Conservation (phyloP, 2,113 vertebrate species). For the Chlorodrepanis virens region DNA sequence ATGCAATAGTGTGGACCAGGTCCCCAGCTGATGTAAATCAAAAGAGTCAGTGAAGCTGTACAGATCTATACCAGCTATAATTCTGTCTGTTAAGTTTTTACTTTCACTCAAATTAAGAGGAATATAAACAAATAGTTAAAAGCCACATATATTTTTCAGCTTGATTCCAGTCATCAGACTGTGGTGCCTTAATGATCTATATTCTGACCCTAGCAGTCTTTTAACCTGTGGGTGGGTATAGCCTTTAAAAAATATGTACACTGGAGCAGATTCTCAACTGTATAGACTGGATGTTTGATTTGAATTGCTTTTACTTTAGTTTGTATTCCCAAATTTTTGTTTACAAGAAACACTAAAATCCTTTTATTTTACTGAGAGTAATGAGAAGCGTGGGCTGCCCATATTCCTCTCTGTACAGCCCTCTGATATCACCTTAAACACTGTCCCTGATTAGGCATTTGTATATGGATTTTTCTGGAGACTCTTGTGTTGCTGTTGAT, state of each 20-base stretch:
- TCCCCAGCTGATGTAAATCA: background rate
- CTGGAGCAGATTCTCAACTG: background rate
- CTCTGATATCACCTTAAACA: background rate
- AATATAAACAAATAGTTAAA: constrained; percentile 30
- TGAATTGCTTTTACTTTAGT: background rate
- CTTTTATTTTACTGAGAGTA: background rate
- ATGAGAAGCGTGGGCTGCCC: background rate
- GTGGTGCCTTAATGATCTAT: background rate
- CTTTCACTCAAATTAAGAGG: constrained; percentile 3
- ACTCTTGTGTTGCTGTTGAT: background rate
- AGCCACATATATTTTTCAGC: background rate
- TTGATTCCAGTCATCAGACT: background rate
- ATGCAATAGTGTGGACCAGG: background rate
- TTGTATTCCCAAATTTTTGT: background rate
- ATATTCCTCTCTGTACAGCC: background rate
- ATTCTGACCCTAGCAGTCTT: background rate
- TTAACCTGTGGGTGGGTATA: background rate
- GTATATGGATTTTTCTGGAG: background rate
- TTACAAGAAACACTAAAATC: background rate
- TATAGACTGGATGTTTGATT: background rate
- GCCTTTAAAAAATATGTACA: background rate
- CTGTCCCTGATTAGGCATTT: background rate
- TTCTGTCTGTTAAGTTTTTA: constrained; percentile 10
- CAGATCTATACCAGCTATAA: background rate
- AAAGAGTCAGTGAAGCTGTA: background rate